Evolutionary conservation across 2,888 invertebrate genomes (phyloP), one percentile per base, ranked within the genome.

Genomic region (Trimorus sp.): DNA sequence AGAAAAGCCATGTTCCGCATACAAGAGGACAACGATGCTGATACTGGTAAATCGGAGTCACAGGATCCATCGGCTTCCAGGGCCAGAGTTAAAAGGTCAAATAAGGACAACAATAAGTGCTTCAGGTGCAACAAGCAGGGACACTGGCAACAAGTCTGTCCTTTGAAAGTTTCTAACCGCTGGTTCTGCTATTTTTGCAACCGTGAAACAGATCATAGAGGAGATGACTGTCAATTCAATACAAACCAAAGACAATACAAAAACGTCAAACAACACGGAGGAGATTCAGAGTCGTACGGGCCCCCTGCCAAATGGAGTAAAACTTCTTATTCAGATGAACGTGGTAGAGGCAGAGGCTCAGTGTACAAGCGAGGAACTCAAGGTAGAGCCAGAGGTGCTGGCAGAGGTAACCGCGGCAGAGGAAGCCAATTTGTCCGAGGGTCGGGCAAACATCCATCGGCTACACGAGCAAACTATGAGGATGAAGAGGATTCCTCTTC

Each of bases 121-220:
- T 75, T 53, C 71, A 54, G 82, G 54, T 83, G 81, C 56, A 83
- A 82, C 45, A 68, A 42, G 56, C 12, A 11, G 5, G 77, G 73
- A 3, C 66, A 79, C 1, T 77, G 80, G 38, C 73, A 69, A 75
- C 42, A 66, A 16, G 49, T 69, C 12, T 69, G 58, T 36, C 62
- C 62, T 9, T 26, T 69, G n/a, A 58, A 15, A 62, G 16, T 7
- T 48, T 15, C 76, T 2, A 45, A 38, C 37, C 38, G 37, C 3
- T 56, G 69, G 69, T 77, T 69, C 15, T 69, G 62, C 11, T 69
- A 76, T 11, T 38, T 45, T 40, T 75, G 75, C 15, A 53, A 79
- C 9, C 9, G 36, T 0, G 49, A 42, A 12, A 69, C 56, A 6
- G 48, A 79, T 16, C 74, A 75, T 42, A 74, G 56, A 60, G 71